phyloP scores from a whole-genome alignment of 2,888 invertebrate species.

The Heliconius ismenius region DNA sequence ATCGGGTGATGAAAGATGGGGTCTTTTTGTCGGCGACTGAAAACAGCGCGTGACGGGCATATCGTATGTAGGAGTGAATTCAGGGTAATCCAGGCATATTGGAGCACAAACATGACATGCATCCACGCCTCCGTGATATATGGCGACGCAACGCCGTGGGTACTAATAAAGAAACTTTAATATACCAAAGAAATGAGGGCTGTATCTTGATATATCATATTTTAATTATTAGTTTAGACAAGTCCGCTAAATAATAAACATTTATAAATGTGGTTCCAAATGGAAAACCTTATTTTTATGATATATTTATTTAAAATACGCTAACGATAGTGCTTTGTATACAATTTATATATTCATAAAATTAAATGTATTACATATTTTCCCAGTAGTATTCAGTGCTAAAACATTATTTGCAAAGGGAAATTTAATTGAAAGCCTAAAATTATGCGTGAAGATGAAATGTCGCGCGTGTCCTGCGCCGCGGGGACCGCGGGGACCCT shows the following conservation, averaged over 20 bases:
- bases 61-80: conserved; percentile 52
- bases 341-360: neutral
- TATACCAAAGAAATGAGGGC: neutral
- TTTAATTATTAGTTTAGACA: neutral
- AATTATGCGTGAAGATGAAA: conserved; percentile 56
- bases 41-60: conserved; percentile 65
- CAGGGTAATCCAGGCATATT: conserved; percentile 56
- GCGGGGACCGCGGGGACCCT: conserved; percentile 35
- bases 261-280: neutral
- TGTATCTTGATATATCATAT: neutral
- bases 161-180: conserved; percentile 31
- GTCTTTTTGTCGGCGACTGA: conserved; percentile 61
- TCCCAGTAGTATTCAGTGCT: conserved; percentile 27
- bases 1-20: conserved; percentile 65
- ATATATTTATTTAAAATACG: neutral
- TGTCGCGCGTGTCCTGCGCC: conserved; percentile 44
- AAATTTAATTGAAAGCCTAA: conserved; percentile 55
- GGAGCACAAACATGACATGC: conserved; percentile 52
- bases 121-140: conserved; percentile 45
- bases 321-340: neutral
- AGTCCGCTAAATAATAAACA: neutral
- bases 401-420: conserved; percentile 43
- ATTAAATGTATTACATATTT: neutral
- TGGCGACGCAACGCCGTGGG: conserved; percentile 38
- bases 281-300: neutral